Percentiles rank a stretch among this genome's conserved stretches.
phyloP scores from a whole-genome alignment of 2,113 vertebrate genomes.

The Scortum barcoo region DNA sequence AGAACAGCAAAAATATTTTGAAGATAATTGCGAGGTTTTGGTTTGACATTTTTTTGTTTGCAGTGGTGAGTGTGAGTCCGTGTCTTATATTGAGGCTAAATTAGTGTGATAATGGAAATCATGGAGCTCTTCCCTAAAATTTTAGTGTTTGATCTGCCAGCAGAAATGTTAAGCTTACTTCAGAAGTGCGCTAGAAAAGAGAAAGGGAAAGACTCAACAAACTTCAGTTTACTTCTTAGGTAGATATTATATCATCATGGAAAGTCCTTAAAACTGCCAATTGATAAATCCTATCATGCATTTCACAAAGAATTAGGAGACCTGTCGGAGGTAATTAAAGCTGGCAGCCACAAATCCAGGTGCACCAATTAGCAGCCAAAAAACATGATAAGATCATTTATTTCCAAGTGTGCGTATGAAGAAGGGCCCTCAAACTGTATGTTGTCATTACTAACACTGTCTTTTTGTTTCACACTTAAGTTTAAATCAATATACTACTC shows the following conservation, averaged over 20 bases:
- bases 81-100: not conserved
- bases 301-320: constrained; percentile 57
- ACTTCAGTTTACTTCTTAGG: not conserved
- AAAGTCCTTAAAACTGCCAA: constrained; percentile 47
- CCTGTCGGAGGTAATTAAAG: constrained; percentile 70
- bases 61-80: too few species aligned
- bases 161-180: not conserved
- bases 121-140: not conserved
- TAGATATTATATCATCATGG: constrained; percentile 4
- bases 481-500: not conserved
- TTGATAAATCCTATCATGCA: constrained; percentile 63
- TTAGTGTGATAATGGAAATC: not conserved
- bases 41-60: not conserved
- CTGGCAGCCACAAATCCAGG: constrained; percentile 65
- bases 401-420: constrained; percentile 32
- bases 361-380: constrained; percentile 74
- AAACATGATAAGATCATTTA: constrained; percentile 68
- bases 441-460: not conserved
- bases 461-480: not conserved
- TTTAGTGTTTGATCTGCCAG: not conserved
- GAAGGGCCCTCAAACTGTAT: not conserved
- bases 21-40: not conserved
- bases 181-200: not conserved
- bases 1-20: not conserved
- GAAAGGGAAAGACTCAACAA: constrained; percentile 9